A percentile compares a stretch with the other conserved stretches of the same genome.
Conservation (phyloP, 2,888 invertebrate species). For the Drosophila borealis region DNA sequence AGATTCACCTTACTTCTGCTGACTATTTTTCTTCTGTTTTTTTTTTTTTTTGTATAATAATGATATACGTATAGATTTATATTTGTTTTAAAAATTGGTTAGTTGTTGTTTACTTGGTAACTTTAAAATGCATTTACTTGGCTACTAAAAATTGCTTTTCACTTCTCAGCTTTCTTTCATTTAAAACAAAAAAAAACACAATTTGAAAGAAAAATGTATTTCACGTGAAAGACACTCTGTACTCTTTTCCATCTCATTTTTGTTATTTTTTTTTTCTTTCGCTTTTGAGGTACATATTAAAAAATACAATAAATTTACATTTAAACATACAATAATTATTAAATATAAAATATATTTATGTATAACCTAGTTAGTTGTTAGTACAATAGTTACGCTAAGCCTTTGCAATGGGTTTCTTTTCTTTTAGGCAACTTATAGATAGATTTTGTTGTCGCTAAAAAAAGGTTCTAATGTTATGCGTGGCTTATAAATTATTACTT, state of each 20-base stretch:
- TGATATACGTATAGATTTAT: slow-evolving; percentile 31
- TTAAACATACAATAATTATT: slow-evolving; percentile 78
- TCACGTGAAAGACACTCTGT: slow-evolving; percentile 17
- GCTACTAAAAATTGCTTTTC: slow-evolving; percentile 60
- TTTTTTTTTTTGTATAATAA: slow-evolving; percentile 40
- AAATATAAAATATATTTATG: slow-evolving; percentile 65
- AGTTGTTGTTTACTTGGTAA: slow-evolving; percentile 63
- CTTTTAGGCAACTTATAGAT: slow-evolving; percentile 35
- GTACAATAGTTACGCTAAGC: slow-evolving; percentile 61
- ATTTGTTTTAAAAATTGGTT: slow-evolving; percentile 66
- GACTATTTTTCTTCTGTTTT: slow-evolving; percentile 59
- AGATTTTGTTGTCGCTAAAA: slow-evolving; percentile 31
- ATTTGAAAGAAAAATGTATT: slow-evolving; percentile 28
- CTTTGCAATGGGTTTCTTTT: slow-evolving; percentile 18
- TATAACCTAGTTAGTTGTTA: slow-evolving; percentile 77
- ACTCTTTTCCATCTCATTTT: slow-evolving; percentile 7
- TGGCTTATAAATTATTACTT: slow-evolving; percentile 61
- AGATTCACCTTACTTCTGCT: slow-evolving; percentile 57
- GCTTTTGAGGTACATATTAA: slow-evolving; percentile 75
- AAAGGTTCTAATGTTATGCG: slow-evolving; percentile 30
- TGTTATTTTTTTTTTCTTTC: slow-evolving; percentile 15
- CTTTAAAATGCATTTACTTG: slow-evolving; percentile 74
- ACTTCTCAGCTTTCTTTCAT: slow-evolving; percentile 25
- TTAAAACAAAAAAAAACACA: slow-evolving; percentile 46
- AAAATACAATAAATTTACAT: slow-evolving; percentile 78